Base-by-base conservation (phyloP, 2,888 invertebrate genomes). In the Mystacides longicornis region DNA sequence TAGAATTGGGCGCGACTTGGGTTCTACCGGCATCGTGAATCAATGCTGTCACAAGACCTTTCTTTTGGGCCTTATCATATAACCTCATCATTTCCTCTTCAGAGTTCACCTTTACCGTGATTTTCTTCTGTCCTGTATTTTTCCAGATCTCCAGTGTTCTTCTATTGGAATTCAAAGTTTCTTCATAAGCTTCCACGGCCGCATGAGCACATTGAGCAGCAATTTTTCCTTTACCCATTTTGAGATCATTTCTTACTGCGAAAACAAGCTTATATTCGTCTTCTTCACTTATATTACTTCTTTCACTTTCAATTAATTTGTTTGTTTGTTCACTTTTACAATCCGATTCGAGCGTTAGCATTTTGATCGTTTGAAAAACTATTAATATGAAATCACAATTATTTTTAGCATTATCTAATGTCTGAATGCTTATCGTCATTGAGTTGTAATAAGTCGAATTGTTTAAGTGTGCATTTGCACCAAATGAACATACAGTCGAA, bases 141-240 rank as follows among this genome's bases (percentile, higher is more conserved):
- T 85, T 83, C 82, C 82, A 82, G 7, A 66, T 64, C 45, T 71
- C 69, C 5, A 82, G 66, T 2, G 84, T 71, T 50, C 81, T 78
- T 0, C 86, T 85, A 62, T 85, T 80, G 55, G 74, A 78, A 52
- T 71, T 73, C 46, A 77, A 71, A 0, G 87, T 83, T 64, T 84
- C 82, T 62, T 89, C 87, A 65, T 88, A 93, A 1, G 89, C 90
- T 14, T 86, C 86, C 0, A 95, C 89, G 0, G 94, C 89, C n/a
- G 92, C 95, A 69, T 96, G 95, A n/a, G 88, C 83, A 71, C 93
- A 94, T 70, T 95, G 95, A 0, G 95, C 90, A 2, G 92, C 95
- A 42, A 92, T 86, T 77, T 96, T 96, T 1, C 96, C 93, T 75
- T 94, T 94, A 14, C 91, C 87, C 96, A 96, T 96, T 70, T 90